These are phyloP conservation scores for Halocynthia aurantium DNA, from an alignment of 23 tunicate genomes.

Conservation along the genomic window DNA sequence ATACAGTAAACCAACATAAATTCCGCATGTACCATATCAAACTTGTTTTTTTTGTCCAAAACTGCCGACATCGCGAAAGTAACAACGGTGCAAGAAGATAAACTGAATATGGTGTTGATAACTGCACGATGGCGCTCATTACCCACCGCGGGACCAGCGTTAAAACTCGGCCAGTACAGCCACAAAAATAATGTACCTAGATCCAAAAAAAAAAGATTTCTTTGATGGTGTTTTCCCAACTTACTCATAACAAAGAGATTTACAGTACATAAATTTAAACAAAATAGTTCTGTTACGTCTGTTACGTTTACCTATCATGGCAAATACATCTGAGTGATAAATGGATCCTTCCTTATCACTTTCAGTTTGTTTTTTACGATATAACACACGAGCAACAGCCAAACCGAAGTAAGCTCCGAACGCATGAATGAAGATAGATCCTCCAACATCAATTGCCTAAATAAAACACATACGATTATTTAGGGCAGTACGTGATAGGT, in stretches of 20 bases:
- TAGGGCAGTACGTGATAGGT: not conserved
- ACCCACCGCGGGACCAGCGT: conserved; percentile 88
- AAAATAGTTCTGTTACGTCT: no score
- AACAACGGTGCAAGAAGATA: conserved; percentile 70
- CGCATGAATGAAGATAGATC: conserved; percentile 88
- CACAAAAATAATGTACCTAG: conserved; percentile 92
- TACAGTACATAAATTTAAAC: not conserved
- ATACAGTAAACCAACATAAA: no score
- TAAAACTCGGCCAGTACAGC: conserved; percentile 98
- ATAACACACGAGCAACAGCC: conserved; percentile 80
- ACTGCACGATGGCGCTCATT: conserved; percentile 98
- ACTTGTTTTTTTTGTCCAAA: conserved; percentile 59
- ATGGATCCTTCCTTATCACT: conserved; percentile 76
- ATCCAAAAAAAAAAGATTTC: not conserved
- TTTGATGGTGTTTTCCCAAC: not conserved
- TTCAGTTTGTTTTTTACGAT: conserved; percentile 57
- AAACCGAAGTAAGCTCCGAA: conserved; percentile 99
- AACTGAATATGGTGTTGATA: conserved; percentile 75
- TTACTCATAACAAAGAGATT: not conserved
- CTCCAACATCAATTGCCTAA: conserved; percentile 90
- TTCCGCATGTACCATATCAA: conserved; percentile 58
- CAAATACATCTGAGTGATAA: conserved; percentile 95
- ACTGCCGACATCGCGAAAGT: conserved; percentile 81
- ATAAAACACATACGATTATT: not conserved
- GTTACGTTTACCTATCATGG: conserved; percentile 95